Evolutionary conservation across 2,797 vertebrate genomes (phyloP).

Genomic region (Ispidina lecontei): DNA sequence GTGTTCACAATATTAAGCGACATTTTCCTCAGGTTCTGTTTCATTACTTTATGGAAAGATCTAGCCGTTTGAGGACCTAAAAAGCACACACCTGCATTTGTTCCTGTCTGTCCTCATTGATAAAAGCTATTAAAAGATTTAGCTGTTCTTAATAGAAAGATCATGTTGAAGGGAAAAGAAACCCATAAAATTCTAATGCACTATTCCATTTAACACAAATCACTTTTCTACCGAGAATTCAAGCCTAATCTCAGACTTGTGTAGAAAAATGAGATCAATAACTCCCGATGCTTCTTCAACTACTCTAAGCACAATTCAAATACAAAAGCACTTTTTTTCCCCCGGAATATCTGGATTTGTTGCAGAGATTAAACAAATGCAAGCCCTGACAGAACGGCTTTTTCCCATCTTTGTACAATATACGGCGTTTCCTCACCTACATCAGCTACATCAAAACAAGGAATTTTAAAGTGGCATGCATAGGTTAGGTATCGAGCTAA

Average conservation of each 20-base stretch:
- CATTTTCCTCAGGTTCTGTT: not conserved
- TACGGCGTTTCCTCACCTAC: not conserved
- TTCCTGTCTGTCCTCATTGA: not conserved
- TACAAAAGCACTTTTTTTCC: not conserved
- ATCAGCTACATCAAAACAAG: not conserved
- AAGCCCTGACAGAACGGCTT: not conserved
- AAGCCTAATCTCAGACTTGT: slow-evolving; percentile 10
- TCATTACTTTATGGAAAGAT: slow-evolving; percentile 15
- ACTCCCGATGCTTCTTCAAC: slow-evolving; percentile 17
- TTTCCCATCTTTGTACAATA: not conserved
- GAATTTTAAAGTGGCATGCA: not conserved
- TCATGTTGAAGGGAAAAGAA: slow-evolving; percentile 51
- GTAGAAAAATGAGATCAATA: slow-evolving; percentile 51
- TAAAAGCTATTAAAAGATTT: slow-evolving; percentile 59
- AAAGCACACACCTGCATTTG: slow-evolving; percentile 29
- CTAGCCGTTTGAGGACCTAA: not conserved
- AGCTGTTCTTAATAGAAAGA: slow-evolving; percentile 51
- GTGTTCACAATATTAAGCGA: not conserved
- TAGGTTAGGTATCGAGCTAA: not conserved
- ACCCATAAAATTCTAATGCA: slow-evolving; percentile 43
- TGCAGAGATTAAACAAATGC: not conserved
- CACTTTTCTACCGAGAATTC: slow-evolving; percentile 47
- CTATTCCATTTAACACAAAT: slow-evolving; percentile 45
- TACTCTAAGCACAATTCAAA: not conserved
- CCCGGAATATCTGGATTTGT: not conserved